Base-by-base conservation (phyloP, 2,797 vertebrate species). In the Anabas testudineus region DNA sequence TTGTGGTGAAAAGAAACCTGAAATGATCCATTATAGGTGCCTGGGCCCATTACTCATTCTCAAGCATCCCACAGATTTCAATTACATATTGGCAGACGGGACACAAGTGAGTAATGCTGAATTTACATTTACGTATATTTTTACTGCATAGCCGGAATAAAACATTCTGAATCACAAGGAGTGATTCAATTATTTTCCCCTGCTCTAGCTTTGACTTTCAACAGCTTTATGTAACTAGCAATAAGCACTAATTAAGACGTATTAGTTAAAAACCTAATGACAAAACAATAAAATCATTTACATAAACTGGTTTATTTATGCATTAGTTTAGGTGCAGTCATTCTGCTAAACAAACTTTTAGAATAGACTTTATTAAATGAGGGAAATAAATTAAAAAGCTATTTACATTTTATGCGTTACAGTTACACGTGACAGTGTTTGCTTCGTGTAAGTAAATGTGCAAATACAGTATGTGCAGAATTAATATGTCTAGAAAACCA, bases 1-100 rank as follows among this genome's bases (percentile, higher is more conserved):
- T 80, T 84, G 80, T 76, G 81, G 79, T 80, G 32, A 71, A 81
- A 74, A 79, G 60, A 83, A 80, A 87, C 73, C 71, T 82, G 63
- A 82, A 83, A 76, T 79, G 72, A 83, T 85, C 46, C 41, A 66
- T 81, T 67, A 56, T 61, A 69, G 73, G 56, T 74, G 71, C 18
- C 53, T 62, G 30, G 24, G 21, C 24, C 53, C 30, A 77, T 90
- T 86, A 76, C 73, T 90, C 81, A 85, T 64, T 59, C 78, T 53
- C 52, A 72, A 69, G 48, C 66, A 70, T 71, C 64, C 53, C 74
- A 61, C 65, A 60, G 69, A 65, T 82, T 84, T 82, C 69, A 81
- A 56, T 80, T 73, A 73, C 53, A 67, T 46, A 36, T 55, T 66
- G 45, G 62, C 52, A 66, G 49, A 13, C 39, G 34, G 61, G 26